phyloP scores from a whole-genome alignment of 2,888 invertebrate species.

The Parascotia fuliginaria region DNA sequence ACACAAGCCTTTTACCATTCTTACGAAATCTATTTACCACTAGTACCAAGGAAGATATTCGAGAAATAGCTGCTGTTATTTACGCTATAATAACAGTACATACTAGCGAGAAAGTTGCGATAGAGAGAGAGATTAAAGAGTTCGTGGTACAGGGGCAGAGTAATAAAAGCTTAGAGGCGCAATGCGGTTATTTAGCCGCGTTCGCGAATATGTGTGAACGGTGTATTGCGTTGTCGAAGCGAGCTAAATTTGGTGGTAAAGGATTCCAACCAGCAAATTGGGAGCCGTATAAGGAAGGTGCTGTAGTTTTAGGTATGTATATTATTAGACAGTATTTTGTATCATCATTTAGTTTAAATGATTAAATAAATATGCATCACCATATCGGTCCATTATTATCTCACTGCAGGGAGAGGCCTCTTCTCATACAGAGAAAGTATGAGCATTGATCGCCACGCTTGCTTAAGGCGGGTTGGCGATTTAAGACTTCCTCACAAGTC shows the following conservation, averaged over 20 bases:
- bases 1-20: conserved; percentile 88
- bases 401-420: no score
- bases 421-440: no score
- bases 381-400: no score
- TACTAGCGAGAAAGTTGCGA: conserved; percentile 80
- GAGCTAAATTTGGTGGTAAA: conserved; percentile 73
- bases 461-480: no score
- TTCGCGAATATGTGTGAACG: conserved; percentile 90
- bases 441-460: no score
- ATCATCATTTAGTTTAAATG: no score
- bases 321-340: not conserved
- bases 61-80: conserved; percentile 90
- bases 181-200: conserved; percentile 92
- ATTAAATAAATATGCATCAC: no score
- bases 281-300: conserved; percentile 86
- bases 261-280: conserved; percentile 80
- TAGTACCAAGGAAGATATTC: conserved; percentile 90
- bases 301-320: conserved; percentile 85
- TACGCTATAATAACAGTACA: conserved; percentile 90
- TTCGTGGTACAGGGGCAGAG: conserved; percentile 80
- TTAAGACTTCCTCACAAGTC: no score
- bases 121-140: conserved; percentile 82
- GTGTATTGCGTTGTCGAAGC: conserved; percentile 83
- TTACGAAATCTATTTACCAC: conserved; percentile 88
- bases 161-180: conserved; percentile 88